Conservation (phyloP, 2,797 vertebrate genomes). For the Cetoscarus ocellatus region DNA sequence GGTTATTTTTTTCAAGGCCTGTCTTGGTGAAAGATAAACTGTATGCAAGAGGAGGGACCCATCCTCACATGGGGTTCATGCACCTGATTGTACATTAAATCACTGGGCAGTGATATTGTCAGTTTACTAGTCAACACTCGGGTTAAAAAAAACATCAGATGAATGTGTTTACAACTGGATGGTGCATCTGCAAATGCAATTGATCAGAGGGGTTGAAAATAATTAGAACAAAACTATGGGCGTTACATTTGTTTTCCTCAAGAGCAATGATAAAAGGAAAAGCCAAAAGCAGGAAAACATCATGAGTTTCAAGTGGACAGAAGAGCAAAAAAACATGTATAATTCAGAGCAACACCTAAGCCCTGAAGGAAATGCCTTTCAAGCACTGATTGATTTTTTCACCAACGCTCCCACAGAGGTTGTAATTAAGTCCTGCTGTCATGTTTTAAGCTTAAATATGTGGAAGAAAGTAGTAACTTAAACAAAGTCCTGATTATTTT, state of each 20-base stretch:
- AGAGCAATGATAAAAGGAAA: background rate
- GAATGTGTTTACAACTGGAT: background rate
- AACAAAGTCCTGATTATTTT: background rate
- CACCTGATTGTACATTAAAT: conserved; percentile 43
- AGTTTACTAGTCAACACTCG: conserved; percentile 8
- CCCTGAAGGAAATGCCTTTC: background rate
- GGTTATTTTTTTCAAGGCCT: conserved; percentile 11
- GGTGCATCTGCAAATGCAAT: background rate
- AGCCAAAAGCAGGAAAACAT: background rate
- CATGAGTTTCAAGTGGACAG: background rate
- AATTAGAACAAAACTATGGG: background rate
- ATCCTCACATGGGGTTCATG: conserved; percentile 3
- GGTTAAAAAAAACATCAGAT: background rate
- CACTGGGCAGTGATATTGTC: conserved; percentile 8
- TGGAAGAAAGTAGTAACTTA: background rate
- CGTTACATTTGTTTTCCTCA: background rate
- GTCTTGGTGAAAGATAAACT: conserved; percentile 25
- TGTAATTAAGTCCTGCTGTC: background rate
- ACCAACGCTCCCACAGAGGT: background rate
- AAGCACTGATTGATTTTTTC: background rate
- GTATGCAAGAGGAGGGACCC: conserved; percentile 13
- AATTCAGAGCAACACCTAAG: background rate
- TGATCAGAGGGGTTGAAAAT: background rate
- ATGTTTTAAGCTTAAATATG: background rate
- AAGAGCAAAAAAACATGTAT: background rate